A percentile compares a stretch with the other conserved stretches of the same genome.
These are phyloP conservation scores for Hippocampus comes DNA, from an alignment of 2,113 vertebrate species.

Conservation along the genomic window DNA sequence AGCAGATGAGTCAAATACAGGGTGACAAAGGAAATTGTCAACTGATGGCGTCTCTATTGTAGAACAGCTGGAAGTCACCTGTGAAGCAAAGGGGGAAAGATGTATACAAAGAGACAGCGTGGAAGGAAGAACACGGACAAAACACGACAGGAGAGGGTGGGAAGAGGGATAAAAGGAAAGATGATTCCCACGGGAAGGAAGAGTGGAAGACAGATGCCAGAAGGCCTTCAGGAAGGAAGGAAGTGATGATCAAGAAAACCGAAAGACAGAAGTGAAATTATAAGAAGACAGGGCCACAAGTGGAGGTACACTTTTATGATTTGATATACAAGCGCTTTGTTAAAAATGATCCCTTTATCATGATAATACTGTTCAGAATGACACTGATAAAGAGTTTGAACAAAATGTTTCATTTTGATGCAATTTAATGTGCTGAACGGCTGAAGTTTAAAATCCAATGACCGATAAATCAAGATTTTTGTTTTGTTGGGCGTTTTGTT, in stretches of 20 bases:
- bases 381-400: too few relatives aligned
- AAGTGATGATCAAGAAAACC: background rate
- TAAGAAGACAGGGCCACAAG: background rate
- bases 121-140: background rate
- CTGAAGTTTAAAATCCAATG: too few relatives aligned
- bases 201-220: background rate
- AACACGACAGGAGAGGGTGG: background rate
- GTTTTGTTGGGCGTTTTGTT: background rate
- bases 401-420: background rate
- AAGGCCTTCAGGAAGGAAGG: slow-evolving; percentile 1
- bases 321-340: background rate
- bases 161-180: background rate
- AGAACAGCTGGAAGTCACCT: slow-evolving; percentile 10
- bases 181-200: background rate
- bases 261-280: background rate
- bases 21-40: background rate
- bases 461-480: background rate
- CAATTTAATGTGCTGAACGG: background rate
- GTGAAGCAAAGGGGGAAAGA: slow-evolving; percentile 8
- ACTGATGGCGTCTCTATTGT: background rate
- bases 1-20: background rate
- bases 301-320: background rate
- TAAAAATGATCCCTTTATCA: background rate
- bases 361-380: too few relatives aligned
- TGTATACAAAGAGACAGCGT: background rate